phyloP scores from a whole-genome alignment of 2,888 invertebrate species.

The Taenaris catops region DNA sequence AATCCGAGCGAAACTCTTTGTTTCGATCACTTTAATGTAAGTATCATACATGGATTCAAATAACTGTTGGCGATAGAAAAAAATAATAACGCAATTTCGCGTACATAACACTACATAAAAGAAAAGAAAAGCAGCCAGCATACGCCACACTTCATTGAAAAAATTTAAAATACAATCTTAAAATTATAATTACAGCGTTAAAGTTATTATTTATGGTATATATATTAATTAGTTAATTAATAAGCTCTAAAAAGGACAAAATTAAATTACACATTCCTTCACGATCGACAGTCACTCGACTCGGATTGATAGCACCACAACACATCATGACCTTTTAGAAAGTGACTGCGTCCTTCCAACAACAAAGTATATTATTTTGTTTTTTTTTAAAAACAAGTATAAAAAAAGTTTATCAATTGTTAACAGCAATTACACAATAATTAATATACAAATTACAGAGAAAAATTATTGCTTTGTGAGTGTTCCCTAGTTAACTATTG shows the following conservation, averaged over 20 bases:
- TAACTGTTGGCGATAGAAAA: conserved; percentile 44
- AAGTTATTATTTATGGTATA: conserved; percentile 64
- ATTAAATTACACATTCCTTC: conserved; percentile 64
- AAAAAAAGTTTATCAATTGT: conserved; percentile 24
- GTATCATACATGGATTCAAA: conserved; percentile 58
- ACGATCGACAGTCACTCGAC: conserved; percentile 58
- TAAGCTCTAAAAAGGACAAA: conserved; percentile 77
- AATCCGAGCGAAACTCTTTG: conserved; percentile 56
- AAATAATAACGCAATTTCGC: conserved; percentile 37
- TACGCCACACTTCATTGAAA: conserved; percentile 39
- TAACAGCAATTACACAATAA: conserved; percentile 24
- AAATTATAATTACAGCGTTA: conserved; percentile 75
- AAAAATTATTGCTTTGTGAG: conserved; percentile 45
- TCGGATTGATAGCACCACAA: conserved; percentile 71
- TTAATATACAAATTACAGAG: conserved; percentile 21
- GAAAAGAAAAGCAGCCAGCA: conserved; percentile 35
- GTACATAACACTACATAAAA: conserved; percentile 30
- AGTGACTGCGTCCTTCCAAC: conserved; percentile 37
- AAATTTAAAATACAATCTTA: conserved; percentile 60
- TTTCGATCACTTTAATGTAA: conserved; percentile 54
- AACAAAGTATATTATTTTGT: conserved; percentile 23
- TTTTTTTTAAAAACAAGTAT: conserved; percentile 20
- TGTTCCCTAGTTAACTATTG: conserved; percentile 27
- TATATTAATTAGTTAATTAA: no score
- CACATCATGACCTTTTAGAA: conserved; percentile 46